Percentiles rank a stretch among this genome's conserved stretches.
Evolutionary conservation across 2,113 vertebrate genomes (phyloP).

Genomic region (Felis catus): F.catus_Fca126_mat1.0 CM031426.1:40634501-40635000

Average conservation of each 20-base stretch:
- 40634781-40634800: not conserved
- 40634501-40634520: not conserved
- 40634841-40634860: not conserved
- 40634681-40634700: conserved; percentile 56
- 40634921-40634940: not conserved
- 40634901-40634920: not conserved
- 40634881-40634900: not conserved
- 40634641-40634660: conserved; percentile 47
- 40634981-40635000: not conserved
- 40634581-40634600: conserved; percentile 26
- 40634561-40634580: conserved; percentile 3
- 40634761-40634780: not conserved
- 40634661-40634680: not conserved
- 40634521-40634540: conserved; percentile 19
- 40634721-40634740: conserved; percentile 68
- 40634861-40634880: not conserved
- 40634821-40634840: not conserved
- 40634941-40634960: not conserved
- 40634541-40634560: conserved; percentile 42
- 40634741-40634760: not conserved
- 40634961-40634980: not conserved
- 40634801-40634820: conserved; percentile 3
- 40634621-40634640: not conserved
- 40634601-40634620: not conserved
- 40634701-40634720: conserved; percentile 45